Evolutionary conservation across 2,113 vertebrate genomes (phyloP).

Genomic region (Coturnix japonica): DNA sequence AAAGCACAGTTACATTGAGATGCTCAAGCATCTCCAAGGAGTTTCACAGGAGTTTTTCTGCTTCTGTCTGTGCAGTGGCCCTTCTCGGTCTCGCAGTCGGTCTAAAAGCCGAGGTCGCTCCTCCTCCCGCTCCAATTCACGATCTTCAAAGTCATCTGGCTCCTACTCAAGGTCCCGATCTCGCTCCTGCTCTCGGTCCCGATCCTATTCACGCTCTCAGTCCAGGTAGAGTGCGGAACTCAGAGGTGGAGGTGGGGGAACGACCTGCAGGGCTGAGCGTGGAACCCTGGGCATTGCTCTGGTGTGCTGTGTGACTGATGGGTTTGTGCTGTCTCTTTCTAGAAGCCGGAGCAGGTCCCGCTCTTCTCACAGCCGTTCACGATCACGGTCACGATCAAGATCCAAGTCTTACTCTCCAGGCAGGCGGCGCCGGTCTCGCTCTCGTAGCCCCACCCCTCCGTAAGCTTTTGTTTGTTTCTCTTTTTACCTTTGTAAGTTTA

Average conservation of each 20-base stretch:
- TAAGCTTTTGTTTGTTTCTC: constrained; percentile 70
- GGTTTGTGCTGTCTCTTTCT: neutral
- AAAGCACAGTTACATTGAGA: neutral
- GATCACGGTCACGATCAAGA: constrained; percentile 85
- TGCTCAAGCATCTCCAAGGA: neutral
- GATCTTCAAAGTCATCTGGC: constrained; percentile 92
- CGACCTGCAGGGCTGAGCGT: rapidly evolving
- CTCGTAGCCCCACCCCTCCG: constrained; percentile 91
- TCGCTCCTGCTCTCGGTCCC: constrained; percentile 83
- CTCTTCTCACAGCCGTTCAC: constrained; percentile 88
- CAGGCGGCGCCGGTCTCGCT: constrained; percentile 82
- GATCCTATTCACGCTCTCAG: constrained; percentile 90
- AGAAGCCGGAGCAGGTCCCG: constrained; percentile 90
- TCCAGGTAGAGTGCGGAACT: constrained; percentile 82
- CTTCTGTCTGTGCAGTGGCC: constrained; percentile 69
- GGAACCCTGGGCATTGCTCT: rapidly evolving
- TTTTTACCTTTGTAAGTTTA: too few species aligned
- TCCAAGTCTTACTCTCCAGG: constrained; percentile 87
- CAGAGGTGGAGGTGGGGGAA: rapidly evolving
- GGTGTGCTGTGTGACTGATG: too few species aligned
- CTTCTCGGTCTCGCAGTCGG: constrained; percentile 86
- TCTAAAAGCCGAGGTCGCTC: constrained; percentile 94
- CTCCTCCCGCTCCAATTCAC: constrained; percentile 90
- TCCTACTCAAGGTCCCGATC: constrained; percentile 89
- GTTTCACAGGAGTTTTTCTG: neutral